Percentiles rank a stretch among this genome's conserved stretches.
Conservation (phyloP, 2,113 vertebrate genomes). For the Podarcis cretensis region DNA sequence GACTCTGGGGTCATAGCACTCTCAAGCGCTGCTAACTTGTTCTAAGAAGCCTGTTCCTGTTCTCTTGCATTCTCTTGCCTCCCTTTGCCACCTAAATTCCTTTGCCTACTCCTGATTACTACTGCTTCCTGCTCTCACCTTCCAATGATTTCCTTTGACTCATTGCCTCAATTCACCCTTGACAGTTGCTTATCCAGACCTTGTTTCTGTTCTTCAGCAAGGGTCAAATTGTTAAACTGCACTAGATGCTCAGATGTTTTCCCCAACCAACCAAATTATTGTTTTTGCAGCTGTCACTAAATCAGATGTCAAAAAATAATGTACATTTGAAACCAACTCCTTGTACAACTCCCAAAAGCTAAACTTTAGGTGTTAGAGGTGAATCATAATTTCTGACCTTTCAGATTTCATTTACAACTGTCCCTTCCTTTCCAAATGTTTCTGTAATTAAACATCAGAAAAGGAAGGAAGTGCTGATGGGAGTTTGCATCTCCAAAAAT, state of each 20-base stretch:
- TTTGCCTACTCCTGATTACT: not conserved
- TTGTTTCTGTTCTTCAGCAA: not conserved
- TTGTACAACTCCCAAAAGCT: not conserved
- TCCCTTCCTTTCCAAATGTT: not conserved
- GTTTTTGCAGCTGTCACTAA: not conserved
- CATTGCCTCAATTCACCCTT: not conserved
- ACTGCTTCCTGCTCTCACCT: not conserved
- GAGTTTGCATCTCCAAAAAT: not conserved
- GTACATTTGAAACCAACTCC: not conserved
- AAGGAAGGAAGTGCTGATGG: not conserved
- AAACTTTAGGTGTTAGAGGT: not conserved
- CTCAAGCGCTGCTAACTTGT: not conserved
- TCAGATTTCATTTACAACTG: not conserved
- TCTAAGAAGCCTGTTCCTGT: not conserved
- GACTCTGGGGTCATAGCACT: too few relatives aligned
- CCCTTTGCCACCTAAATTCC: not conserved
- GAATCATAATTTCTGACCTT: not conserved
- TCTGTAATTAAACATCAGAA: not conserved
- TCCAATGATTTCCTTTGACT: not conserved
- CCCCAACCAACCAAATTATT: too few relatives aligned
- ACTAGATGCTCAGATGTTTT: not conserved
- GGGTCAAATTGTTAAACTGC: not conserved
- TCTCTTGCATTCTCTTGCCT: not conserved
- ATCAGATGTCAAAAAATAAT: not conserved
- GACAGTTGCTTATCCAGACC: not conserved